Evolutionary conservation across 2,888 invertebrate genomes (phyloP).

Genomic region (Pheosia tremula): DNA sequence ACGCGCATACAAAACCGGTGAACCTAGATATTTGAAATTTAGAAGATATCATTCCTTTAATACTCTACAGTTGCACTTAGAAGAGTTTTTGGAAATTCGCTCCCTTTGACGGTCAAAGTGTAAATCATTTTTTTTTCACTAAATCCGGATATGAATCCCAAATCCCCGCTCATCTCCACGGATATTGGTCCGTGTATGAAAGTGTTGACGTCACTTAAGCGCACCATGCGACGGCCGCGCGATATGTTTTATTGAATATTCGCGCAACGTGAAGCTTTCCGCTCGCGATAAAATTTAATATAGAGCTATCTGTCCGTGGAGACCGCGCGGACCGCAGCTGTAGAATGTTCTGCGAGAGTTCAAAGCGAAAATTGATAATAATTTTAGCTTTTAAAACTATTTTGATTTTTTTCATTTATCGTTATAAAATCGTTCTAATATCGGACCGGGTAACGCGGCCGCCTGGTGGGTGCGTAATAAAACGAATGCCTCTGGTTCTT

Average conservation of each 20-base stretch:
- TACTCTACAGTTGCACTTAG: no score
- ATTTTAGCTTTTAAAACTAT: neutral
- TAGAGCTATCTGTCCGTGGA: neutral
- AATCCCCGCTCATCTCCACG: neutral
- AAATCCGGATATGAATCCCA: neutral
- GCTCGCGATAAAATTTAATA: slow-evolving; percentile 3
- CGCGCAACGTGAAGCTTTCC: neutral
- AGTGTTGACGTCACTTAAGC: slow-evolving; percentile 2
- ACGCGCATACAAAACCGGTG: no score
- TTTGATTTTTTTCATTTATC: no score
- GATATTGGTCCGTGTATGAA: neutral
- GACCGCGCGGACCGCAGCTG: neutral
- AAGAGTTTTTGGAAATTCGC: no score
- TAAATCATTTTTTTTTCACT: no score
- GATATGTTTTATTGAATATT: slow-evolving; percentile 7
- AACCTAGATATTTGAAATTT: no score
- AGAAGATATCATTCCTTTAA: no score
- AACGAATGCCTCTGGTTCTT: no score
- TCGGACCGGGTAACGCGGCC: no score
- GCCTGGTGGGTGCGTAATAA: no score
- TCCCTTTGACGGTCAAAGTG: no score
- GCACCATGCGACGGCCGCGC: slow-evolving; percentile 1
- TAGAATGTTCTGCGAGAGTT: neutral
- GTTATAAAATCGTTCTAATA: no score
- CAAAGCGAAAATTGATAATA: neutral